Base-by-base conservation (phyloP, 2,113 vertebrate species). In the Pipa parva region DNA sequence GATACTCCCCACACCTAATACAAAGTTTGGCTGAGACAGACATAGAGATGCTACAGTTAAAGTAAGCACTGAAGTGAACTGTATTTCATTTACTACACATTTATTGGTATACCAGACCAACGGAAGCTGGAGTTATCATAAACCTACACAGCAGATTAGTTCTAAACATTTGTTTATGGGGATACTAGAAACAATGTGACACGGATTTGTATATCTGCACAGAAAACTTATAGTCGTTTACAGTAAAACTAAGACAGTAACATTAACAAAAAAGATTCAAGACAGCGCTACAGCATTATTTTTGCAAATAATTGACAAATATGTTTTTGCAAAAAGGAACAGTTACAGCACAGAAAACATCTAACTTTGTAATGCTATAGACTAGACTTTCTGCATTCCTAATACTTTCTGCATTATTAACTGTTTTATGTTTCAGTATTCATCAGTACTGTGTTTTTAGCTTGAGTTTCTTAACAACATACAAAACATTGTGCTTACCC, bases 221-320 rank as follows among this genome's bases (percentile, higher is more conserved):
- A 50, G 73, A 87, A 88, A 85, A 90, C 81, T 87, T 89, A 89
- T 88, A 75, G 85, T 82, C 89, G 86, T 88, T 89, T 90, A 89
- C 87, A 83, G 79, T 86, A 87, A 89, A 81, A 82, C 81, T 82
- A 77, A 89, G 87, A 89, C 87, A 90, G 84, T 85, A 84, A 84
- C 87, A 89, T 90, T 90, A 90, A 86, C 79, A 87, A 89, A 87
- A 90, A 84, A 86, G 87, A 88, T 89, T 83, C 84, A 77, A 84
- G 83, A 84, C 84, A 79, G 81, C 82, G 85, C 85, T 60, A 63
- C 72, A 63, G 81, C 81, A 87, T 90, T 90, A 89, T 87, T 89
- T 86, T 87, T 84, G 81, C 82, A 84, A 85, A 88, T 80, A 83
- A 79, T 85, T 90, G 87, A 88, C 85, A 89, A 89, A 89, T 87